Evolutionary conservation across 2,888 invertebrate species (phyloP), one percentile per base, ranked within the genome.

Genomic region (Xylota segnis): DNA sequence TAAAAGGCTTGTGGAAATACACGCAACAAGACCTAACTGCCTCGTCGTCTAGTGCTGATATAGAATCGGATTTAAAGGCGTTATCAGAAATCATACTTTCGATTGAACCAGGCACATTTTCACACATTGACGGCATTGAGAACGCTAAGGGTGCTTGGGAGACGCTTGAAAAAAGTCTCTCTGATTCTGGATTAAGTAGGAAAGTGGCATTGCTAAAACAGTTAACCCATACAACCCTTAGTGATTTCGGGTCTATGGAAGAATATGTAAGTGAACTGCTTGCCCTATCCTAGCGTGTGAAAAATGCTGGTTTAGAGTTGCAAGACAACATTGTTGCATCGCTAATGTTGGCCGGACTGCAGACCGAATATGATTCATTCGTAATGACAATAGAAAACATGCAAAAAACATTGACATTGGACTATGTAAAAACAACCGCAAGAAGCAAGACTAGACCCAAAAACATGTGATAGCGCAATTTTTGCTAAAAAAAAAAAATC

Each of bases 381-480:
- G 75, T 81, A 7, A 59, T 87, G 65, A 75, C 82, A 12, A 76
- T 87, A n/a, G 77, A 83, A 81, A 87, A 87, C 63, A 77, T 72
- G 2, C 65, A 74, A 47, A 47, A 76, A 71, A 82, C 56, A 59
- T 47, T 83, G 9, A 72, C 78, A 16, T 52, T 83, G 9, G 79
- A 87, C 47, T 34, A 34, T 5, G 14, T 43, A 43, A 43, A 43
- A 43, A 52, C 50, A 23, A 52, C 27, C 12, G 12, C 23, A 52
- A 52, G 50, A 52, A 52, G 50, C 23, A 52, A 52, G 50, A 52
- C 5, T 52, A 52, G 50, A 52, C 12, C 50, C 50, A 27, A 52
- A 52, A 27, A 27, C 27, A 52, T 27, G 23, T 16, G 45, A 47
- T 16, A 47, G 18, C n/a, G 50, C 27, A 27, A 52, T 52, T 27